phyloP scores from a whole-genome alignment of 2,113 vertebrate genomes.

The Mesocricetus auratus region DNA sequence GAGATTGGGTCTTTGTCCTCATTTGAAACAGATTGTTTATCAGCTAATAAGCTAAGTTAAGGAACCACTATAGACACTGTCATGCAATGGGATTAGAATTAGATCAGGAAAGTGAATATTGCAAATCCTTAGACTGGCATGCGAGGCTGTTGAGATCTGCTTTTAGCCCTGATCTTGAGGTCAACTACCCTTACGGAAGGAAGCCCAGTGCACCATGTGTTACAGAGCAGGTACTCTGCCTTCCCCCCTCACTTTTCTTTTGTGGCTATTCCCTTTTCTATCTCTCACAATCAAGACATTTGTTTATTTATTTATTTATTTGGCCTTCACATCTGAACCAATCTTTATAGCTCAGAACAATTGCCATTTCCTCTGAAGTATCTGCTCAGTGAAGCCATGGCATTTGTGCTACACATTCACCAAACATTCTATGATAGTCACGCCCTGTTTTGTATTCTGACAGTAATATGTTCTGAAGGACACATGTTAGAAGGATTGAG shows the following conservation, averaged over 20 bases:
- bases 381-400: background rate
- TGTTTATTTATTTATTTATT: background rate
- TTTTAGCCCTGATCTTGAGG: background rate
- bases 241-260: background rate
- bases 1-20: background rate
- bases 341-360: constrained; percentile 22
- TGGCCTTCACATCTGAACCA: constrained; percentile 7
- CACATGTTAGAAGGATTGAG: background rate
- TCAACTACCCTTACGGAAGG: background rate
- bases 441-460: background rate
- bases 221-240: background rate
- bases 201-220: background rate
- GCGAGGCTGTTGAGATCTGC: background rate
- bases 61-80: background rate
- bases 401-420: background rate
- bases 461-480: background rate
- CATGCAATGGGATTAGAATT: background rate
- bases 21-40: background rate
- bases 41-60: background rate
- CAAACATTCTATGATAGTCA: background rate
- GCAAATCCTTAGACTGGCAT: background rate
- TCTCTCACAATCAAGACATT: background rate
- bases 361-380: background rate
- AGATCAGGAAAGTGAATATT: background rate
- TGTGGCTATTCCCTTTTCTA: background rate